Percentiles rank a stretch among this genome's conserved stretches.
Conservation (phyloP, 2,888 invertebrate genomes). For the Cyclophora punctaria region DNA sequence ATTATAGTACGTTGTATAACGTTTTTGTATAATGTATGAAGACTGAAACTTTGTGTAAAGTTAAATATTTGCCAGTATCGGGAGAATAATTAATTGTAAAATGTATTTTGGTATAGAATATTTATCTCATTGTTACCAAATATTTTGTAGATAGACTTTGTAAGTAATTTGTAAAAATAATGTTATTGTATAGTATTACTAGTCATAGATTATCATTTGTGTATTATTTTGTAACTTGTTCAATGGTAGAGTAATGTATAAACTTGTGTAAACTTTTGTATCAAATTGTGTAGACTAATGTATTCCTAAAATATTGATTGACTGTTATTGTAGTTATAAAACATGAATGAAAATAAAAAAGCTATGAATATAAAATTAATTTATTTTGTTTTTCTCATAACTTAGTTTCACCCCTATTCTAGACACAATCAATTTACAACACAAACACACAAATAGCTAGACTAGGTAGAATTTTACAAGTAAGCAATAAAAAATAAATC, state of each 20-base stretch:
- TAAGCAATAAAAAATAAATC: constrained; percentile 6
- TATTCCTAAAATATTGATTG: constrained; percentile 41
- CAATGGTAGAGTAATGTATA: constrained; percentile 19
- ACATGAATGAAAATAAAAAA: constrained; percentile 40
- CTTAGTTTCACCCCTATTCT: no score
- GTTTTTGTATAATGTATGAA: constrained; percentile 40
- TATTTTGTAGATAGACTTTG: constrained; percentile 64
- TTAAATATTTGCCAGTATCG: constrained; percentile 55
- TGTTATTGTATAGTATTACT: constrained; percentile 61
- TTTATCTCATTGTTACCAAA: constrained; percentile 73
- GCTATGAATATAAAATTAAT: constrained; percentile 28
- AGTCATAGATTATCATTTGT: constrained; percentile 63
- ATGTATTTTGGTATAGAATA: constrained; percentile 68
- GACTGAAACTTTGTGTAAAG: constrained; percentile 62
- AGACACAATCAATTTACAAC: no score
- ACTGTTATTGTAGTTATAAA: constrained; percentile 54
- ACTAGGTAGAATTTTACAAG: no score
- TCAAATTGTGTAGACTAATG: constrained; percentile 32
- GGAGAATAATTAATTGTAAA: constrained; percentile 40
- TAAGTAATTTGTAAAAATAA: constrained; percentile 39
- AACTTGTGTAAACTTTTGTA: constrained; percentile 4
- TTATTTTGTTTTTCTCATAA: constrained; percentile 18
- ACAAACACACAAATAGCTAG: no score
- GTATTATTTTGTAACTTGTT: constrained; percentile 43
- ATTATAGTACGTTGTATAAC: constrained; percentile 29